A percentile compares a stretch with the other conserved stretches of the same genome.
These are phyloP conservation scores for Drosophila mulleri DNA, from an alignment of 2,888 invertebrate species.

Conservation along the genomic window DNA sequence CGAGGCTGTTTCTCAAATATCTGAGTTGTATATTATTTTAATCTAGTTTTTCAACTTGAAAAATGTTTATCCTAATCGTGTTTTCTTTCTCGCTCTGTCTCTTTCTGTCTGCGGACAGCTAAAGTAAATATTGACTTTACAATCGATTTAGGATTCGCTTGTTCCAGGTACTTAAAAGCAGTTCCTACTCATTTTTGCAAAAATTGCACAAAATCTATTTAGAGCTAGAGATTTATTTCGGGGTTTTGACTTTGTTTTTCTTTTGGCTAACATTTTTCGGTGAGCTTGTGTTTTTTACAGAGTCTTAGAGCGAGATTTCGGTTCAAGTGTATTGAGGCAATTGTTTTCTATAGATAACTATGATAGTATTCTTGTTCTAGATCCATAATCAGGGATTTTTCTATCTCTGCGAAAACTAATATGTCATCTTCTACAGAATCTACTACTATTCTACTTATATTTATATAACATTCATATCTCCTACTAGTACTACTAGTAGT, in stretches of 20 bases:
- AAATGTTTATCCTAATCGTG: conserved; percentile 24
- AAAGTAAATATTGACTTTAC: conserved; percentile 82
- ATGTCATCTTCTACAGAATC: neutral
- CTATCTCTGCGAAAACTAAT: neutral
- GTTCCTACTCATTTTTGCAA: conserved; percentile 16
- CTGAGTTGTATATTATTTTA: conserved; percentile 59
- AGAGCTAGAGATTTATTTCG: conserved; percentile 44
- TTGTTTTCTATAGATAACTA: neutral
- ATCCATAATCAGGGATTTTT: neutral
- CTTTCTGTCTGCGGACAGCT: neutral
- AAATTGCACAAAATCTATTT: conserved; percentile 61
- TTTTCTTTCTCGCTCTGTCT: neutral
- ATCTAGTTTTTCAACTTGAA: conserved; percentile 59
- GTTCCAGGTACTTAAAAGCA: conserved; percentile 45
- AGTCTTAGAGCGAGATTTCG: neutral
- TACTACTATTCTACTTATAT: neutral
- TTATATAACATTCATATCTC: too few species aligned
- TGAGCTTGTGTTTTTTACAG: conserved; percentile 3
- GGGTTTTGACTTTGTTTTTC: conserved; percentile 16
- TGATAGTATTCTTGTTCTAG: neutral
- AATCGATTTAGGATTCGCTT: conserved; percentile 64
- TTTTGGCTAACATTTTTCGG: conserved; percentile 5
- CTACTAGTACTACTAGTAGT: too few species aligned
- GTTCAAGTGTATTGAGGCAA: neutral
- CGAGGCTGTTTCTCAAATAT: conserved; percentile 16